These are phyloP conservation scores for Colistium nudipinnis DNA, from an alignment of 2,113 vertebrate species.

Conservation along the genomic window DNA sequence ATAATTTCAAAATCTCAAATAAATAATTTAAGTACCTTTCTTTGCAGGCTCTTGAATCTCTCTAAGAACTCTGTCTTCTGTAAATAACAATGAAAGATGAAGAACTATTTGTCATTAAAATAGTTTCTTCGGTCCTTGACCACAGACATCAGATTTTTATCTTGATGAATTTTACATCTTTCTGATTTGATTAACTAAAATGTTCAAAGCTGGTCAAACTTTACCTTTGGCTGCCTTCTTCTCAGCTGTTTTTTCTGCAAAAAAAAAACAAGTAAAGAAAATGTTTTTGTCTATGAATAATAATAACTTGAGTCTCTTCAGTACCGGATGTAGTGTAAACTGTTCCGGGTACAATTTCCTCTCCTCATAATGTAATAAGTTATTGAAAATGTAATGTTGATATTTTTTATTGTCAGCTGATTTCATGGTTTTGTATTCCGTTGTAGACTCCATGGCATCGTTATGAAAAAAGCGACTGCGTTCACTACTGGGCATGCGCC, in stretches of 20 bases:
- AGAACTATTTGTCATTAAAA: background rate
- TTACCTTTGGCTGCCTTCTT: constrained; percentile 40
- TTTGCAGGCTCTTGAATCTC: constrained; percentile 60
- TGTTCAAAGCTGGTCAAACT: background rate
- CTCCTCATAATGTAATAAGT: no score
- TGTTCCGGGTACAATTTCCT: background rate
- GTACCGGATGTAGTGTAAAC: background rate
- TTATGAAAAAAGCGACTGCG: no score
- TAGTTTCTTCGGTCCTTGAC: background rate
- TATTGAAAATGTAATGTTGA: no score
- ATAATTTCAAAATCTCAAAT: fast-evolving
- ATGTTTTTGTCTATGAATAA: background rate
- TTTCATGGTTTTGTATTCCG: no score
- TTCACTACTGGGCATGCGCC: no score
- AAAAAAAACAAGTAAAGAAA: background rate
- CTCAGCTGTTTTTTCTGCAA: constrained; percentile 40
- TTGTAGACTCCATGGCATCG: no score
- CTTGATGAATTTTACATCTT: background rate
- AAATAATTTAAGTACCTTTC: constrained; percentile 47
- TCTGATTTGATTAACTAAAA: background rate
- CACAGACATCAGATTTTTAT: background rate
- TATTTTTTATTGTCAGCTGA: no score
- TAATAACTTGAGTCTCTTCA: no score
- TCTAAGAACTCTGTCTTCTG: constrained; percentile 66
- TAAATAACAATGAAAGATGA: constrained; percentile 2